Base-by-base conservation (phyloP, 1,140 invertebrate species). In the Rhynchophorus ferrugineus region DNA sequence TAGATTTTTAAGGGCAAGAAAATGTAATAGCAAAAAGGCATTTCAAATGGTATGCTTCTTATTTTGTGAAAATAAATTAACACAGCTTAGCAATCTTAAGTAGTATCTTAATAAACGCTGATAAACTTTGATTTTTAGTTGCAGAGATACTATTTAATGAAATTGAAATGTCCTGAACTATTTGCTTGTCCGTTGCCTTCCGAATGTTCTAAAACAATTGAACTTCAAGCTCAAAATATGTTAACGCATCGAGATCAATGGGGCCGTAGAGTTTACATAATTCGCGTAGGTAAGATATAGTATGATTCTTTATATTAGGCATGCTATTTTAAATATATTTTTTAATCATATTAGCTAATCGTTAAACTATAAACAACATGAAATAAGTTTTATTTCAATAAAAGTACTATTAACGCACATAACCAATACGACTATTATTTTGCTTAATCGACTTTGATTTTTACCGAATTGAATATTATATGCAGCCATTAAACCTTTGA, bases 1-100 rank as follows among this genome's bases (percentile, higher is more conserved):
- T n/a, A 68, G 75, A 39, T 82, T 80, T 62, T 57, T 80, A 21
- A 61, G 78, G 38, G 69, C 71, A 6, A 75, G 75, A 47, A 80
- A 80, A 63, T 80, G 77, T 56, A 66, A 78, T 47, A 57, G 71
- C 2, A 71, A 74, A 17, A 73, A 69, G 61, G 64, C 74, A 6
- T 78, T 78, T 54, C 71, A 71, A 24, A 70, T 80, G 68, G 69
- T 70, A n/a, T 51, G 56, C 46, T 54, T 52, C 13, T 52, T 56
- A 50, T 17, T 36, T 9, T 19, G 9, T 47, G 24, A 49, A 18
- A 38, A 9, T 35, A n/a, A n/a, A n/a, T n/a, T n/a, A n/a, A n/a
- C 37, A 29, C 24, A 29, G 24, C 24, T 29, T 38, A 21, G 3
- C 17, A 6, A 7, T 20, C 2, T 2, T 13, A 17, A 38, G 7